phyloP scores from a whole-genome alignment of 2,113 vertebrate genomes.

The Zapus hudsonius region DNA sequence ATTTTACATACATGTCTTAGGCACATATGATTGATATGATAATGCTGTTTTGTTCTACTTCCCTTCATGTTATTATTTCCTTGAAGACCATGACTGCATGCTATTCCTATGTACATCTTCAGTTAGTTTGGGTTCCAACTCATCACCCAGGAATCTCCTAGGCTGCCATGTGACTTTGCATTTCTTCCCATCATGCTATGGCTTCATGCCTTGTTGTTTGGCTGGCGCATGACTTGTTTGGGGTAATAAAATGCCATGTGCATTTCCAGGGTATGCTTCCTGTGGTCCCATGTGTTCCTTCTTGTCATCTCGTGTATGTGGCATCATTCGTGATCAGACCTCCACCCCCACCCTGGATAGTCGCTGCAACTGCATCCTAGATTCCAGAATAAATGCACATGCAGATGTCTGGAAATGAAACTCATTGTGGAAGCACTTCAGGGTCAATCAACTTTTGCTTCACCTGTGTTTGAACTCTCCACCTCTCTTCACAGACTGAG shows the following conservation, averaged over 20 bases:
- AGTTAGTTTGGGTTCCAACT: background rate
- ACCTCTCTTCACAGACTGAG: too few relatives aligned
- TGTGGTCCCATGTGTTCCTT: background rate
- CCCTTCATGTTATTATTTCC: background rate
- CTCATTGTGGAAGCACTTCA: background rate
- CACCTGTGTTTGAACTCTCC: too few relatives aligned
- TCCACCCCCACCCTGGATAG: background rate
- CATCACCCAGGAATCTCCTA: background rate
- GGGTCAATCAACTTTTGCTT: background rate
- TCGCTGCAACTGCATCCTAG: background rate
- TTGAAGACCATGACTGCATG: background rate
- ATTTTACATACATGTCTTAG: background rate
- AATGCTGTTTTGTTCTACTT: background rate
- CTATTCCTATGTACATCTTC: background rate
- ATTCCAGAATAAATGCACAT: background rate
- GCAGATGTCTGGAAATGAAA: background rate
- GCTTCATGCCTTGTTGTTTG: background rate
- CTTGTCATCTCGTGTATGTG: background rate
- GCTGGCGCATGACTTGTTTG: background rate
- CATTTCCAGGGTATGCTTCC: background rate
- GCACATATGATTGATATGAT: background rate
- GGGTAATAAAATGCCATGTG: background rate
- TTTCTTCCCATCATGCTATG: background rate
- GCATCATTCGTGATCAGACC: background rate
- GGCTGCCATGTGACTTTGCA: background rate